Conservation (phyloP, 2,888 invertebrate species). For the Argyra leucocephala region DNA sequence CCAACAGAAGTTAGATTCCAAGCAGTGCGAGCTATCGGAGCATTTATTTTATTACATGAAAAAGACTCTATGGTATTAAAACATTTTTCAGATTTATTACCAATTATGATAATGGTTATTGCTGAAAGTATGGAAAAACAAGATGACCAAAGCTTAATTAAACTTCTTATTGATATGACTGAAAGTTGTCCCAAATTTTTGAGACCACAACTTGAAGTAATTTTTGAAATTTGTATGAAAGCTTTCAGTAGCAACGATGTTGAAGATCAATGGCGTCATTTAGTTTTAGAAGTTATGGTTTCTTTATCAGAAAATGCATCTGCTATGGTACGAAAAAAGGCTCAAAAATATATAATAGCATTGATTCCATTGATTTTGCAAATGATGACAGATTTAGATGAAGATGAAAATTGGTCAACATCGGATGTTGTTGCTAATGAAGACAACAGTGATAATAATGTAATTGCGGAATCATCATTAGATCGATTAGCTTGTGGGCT, state of each 20-base stretch:
- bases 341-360: slow-evolving; percentile 69
- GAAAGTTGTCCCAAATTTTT: slow-evolving; percentile 89
- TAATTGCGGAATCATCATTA: slow-evolving; percentile 91
- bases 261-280: slow-evolving; percentile 76
- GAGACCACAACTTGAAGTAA: slow-evolving; percentile 71
- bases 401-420: slow-evolving; percentile 80
- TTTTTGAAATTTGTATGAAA: slow-evolving; percentile 84
- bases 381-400: slow-evolving; percentile 92
- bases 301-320: slow-evolving; percentile 82
- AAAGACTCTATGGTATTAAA: slow-evolving; percentile 84
- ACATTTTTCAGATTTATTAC: slow-evolving; percentile 77
- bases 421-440: slow-evolving; percentile 83
- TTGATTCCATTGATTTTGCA: slow-evolving; percentile 77
- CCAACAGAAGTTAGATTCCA: slow-evolving; percentile 68
- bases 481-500: slow-evolving; percentile 96
- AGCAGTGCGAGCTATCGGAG: slow-evolving; percentile 72
- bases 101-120: slow-evolving; percentile 61
- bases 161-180: slow-evolving; percentile 87
- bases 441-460: slow-evolving; percentile 88
- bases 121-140: slow-evolving; percentile 73
- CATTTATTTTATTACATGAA: slow-evolving; percentile 86
- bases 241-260: slow-evolving; percentile 61
- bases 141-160: slow-evolving; percentile 83
- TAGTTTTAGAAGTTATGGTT: slow-evolving; percentile 78
- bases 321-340: slow-evolving; percentile 90